phyloP scores from a whole-genome alignment of 2,113 vertebrate species.

The Xenus cinereus region DNA sequence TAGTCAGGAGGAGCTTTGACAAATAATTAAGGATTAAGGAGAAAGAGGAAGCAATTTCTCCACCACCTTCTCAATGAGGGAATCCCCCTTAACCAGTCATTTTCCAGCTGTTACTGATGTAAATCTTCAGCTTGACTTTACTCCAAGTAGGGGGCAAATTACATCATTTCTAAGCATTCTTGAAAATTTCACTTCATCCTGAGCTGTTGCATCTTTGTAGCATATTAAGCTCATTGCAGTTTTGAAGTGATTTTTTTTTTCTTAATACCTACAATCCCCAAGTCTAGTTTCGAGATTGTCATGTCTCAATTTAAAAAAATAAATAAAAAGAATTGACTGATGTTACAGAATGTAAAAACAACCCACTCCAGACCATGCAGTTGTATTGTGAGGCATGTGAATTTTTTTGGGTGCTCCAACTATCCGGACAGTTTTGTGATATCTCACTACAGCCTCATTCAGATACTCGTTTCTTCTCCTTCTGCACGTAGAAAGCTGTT shows the following conservation, averaged over 20 bases:
- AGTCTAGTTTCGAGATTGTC: conserved; percentile 56
- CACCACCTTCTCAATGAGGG: neutral
- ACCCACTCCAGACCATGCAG: conserved; percentile 66
- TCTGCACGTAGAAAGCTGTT: conserved; percentile 45
- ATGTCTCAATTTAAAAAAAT: conserved; percentile 14
- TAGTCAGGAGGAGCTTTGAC: conserved; percentile 21
- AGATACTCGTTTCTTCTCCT: neutral
- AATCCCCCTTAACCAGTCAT: neutral
- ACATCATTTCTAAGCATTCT: conserved; percentile 35
- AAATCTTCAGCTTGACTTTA: conserved; percentile 55
- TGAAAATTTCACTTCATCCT: conserved; percentile 40
- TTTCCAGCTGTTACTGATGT: conserved; percentile 46
- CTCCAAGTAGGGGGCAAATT: conserved; percentile 4
- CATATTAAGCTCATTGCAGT: conserved; percentile 57
- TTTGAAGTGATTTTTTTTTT: conserved; percentile 48
- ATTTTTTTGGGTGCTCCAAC: conserved; percentile 63
- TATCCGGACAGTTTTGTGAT: conserved; percentile 6
- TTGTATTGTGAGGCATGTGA: conserved; percentile 56
- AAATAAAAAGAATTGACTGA: neutral
- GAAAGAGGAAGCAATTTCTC: neutral
- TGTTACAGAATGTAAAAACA: conserved; percentile 57
- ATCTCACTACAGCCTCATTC: conserved; percentile 36
- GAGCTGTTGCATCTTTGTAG: conserved; percentile 61
- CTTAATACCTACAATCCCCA: conserved; percentile 35
- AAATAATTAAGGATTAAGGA: neutral